Evolutionary conservation across 2,888 invertebrate genomes (phyloP), one percentile per base, ranked within the genome.

Genomic region (Harpalus rufipes): DNA sequence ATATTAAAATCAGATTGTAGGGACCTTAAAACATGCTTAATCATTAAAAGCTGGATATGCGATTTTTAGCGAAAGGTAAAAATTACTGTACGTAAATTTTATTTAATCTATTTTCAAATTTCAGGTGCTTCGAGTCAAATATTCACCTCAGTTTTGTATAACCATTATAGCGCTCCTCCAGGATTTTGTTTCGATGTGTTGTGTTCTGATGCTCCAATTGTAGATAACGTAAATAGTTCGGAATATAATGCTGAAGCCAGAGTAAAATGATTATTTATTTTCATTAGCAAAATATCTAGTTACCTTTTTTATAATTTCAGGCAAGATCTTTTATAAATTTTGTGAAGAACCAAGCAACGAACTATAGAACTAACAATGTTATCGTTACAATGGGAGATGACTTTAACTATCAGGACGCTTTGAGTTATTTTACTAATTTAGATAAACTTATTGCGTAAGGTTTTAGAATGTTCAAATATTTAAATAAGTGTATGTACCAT

Each of bases 301-400:
- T 8, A 59, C 32, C 32, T 32, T 8, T 61, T 63, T 12, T 63
- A 21, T 58, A 12, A 32, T 65, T 72, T 58, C 51, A 93, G 93
- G 92, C 93, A 0, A 91, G 91, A 86, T 92, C 92, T 0, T 95
- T 95, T 89, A 88, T 94, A 86, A 89, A 91, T 7, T 94, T 93
- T 88, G 92, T 93, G n/a, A 89, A 89, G 44, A 89, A 88, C 0
- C 94, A 96, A 92, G 91, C 94, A 0, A 88, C 89, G 12, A 89
- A 90, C 79, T 96, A 95, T 90, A 91, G 92, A 44, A 95, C 95
- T 0, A 94, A 95, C 88, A 96, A 98, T 89, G 92, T 97, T 0
- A 93, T 96, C 82, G 90, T 98, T 84, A 96, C 97, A 0, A 98
- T 98, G 97, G 98, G 98, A 0, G 96, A 95, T 39, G 98, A 98